Conservation (phyloP, 2,888 invertebrate species). For the Melipona bicolor region DNA sequence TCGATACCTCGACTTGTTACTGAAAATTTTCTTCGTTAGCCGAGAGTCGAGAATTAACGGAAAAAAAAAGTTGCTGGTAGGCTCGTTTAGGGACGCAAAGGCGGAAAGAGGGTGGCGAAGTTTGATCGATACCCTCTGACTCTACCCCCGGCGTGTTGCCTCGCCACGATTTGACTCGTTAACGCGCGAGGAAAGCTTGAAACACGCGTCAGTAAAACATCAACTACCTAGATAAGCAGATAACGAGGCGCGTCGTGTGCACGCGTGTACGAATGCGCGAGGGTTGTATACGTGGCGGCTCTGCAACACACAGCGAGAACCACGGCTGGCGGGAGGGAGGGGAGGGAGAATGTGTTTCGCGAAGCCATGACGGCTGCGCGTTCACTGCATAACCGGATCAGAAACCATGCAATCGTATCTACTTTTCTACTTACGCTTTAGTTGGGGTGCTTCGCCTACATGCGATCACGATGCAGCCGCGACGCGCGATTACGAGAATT, state of each 20-base stretch:
- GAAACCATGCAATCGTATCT: constrained; percentile 84
- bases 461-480: constrained; percentile 66
- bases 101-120: constrained; percentile 42
- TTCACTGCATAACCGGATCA: constrained; percentile 82
- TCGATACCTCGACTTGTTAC: background rate
- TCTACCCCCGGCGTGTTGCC: constrained; percentile 56
- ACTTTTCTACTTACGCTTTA: constrained; percentile 82
- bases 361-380: constrained; percentile 80
- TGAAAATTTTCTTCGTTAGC: background rate
- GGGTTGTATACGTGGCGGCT: constrained; percentile 1
- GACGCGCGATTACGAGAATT: constrained; percentile 48
- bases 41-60: background rate
- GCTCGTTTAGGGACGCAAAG: background rate
- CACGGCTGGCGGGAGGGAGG: no score
- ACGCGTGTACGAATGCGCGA: constrained; percentile 15
- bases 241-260: constrained; percentile 47
- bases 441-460: constrained; percentile 81
- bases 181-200: constrained; percentile 71
- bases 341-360: constrained; percentile 63
- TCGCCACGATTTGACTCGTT: constrained; percentile 62
- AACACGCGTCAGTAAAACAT: constrained; percentile 71
- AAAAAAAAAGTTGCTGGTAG: background rate
- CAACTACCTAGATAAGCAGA: constrained; percentile 69
- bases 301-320: no score
- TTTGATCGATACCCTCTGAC: constrained; percentile 65